phyloP scores from a whole-genome alignment of 2,797 vertebrate genomes.

The Lacerta agilis region DNA sequence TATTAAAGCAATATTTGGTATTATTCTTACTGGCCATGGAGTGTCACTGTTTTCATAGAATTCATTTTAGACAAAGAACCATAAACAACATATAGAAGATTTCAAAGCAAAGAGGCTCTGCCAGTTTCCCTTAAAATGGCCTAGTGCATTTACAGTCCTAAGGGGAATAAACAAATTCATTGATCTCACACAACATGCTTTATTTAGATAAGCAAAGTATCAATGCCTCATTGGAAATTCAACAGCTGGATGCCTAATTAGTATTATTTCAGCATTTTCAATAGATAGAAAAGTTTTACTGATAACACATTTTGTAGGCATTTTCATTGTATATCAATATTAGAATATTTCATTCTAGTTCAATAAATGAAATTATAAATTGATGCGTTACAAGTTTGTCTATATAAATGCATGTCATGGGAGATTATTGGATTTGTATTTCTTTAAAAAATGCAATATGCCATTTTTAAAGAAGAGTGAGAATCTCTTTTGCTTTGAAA shows the following conservation, averaged over 20 bases:
- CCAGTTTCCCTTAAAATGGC: background rate
- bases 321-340: background rate
- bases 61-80: background rate
- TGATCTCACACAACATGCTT: background rate
- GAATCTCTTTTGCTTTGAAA: background rate
- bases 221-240: background rate
- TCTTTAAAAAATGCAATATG: conserved; percentile 16
- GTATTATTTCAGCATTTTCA: background rate
- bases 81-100: background rate
- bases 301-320: background rate
- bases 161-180: background rate
- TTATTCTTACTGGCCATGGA: background rate
- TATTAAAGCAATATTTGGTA: background rate
- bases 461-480: background rate
- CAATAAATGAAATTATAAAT: background rate
- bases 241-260: background rate
- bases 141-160: background rate
- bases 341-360: background rate
- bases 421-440: background rate
- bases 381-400: background rate
- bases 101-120: background rate
- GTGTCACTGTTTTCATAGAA: conserved; percentile 26
- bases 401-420: background rate
- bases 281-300: background rate
- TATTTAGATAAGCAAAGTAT: background rate